phyloP scores from a whole-genome alignment of 2,797 vertebrate genomes.

The Pseudopleuronectes americanus region DNA sequence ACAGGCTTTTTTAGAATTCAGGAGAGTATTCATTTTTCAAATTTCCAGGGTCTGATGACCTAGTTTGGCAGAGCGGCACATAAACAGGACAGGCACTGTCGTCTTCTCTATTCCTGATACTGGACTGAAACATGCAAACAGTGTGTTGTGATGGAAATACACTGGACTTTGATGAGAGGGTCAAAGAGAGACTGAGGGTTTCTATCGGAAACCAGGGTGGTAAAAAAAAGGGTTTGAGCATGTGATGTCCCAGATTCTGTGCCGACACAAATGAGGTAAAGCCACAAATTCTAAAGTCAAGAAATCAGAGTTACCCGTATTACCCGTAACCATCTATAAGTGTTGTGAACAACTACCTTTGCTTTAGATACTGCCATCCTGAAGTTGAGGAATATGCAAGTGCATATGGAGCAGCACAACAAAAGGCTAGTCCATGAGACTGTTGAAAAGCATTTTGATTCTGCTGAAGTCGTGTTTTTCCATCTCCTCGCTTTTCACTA shows the following conservation, averaged over 20 bases:
- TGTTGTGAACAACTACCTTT: conserved; percentile 33
- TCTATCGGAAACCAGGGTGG: conserved; percentile 16
- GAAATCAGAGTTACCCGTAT: conserved; percentile 14
- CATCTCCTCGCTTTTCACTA: conserved; percentile 54
- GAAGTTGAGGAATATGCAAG: conserved; percentile 35
- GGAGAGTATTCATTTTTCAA: neutral
- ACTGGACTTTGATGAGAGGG: conserved; percentile 8
- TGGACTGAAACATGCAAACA: conserved; percentile 3
- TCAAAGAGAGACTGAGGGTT: conserved; percentile 18
- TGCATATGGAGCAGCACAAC: conserved; percentile 42
- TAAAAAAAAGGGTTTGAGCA: conserved; percentile 1
- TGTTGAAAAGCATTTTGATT: conserved; percentile 61
- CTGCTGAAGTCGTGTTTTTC: conserved; percentile 74
- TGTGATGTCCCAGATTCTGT: conserved; percentile 10
- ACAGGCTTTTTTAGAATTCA: too few species aligned
- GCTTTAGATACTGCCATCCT: conserved; percentile 58
- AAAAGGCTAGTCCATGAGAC: conserved; percentile 55
- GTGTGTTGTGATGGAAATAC: conserved; percentile 22
- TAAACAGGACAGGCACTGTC: conserved; percentile 18
- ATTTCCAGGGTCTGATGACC: conserved; percentile 4
- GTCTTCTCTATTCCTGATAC: neutral
- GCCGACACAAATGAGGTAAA: neutral
- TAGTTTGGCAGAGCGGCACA: neutral
- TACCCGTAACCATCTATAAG: neutral
- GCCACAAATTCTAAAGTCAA: conserved; percentile 21